Evolutionary conservation across 2,888 invertebrate species (phyloP).

Genomic region (Spicauda simplicius): DNA sequence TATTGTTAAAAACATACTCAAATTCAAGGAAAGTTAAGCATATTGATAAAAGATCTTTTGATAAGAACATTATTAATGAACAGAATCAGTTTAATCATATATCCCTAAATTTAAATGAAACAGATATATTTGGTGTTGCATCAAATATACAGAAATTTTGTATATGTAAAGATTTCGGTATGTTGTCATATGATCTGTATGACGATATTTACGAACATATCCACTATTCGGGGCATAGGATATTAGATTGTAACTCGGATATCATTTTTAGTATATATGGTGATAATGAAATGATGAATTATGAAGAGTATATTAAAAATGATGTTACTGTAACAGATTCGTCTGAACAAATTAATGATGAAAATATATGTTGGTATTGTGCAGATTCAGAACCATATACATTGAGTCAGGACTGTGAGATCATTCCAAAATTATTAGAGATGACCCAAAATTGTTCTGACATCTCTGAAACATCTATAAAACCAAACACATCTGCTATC

Average conservation of each 20-base stretch:
- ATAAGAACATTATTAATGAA: background rate
- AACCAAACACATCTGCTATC: too few relatives aligned
- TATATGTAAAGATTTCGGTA: conserved; percentile 70
- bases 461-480: too few relatives aligned
- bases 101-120: background rate
- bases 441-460: too few relatives aligned
- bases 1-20: conserved; percentile 56
- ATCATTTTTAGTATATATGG: conserved; percentile 62
- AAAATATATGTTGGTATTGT: conserved; percentile 30
- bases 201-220: conserved; percentile 62
- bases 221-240: conserved; percentile 60
- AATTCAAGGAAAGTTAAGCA: conserved; percentile 43
- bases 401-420: conserved; percentile 14
- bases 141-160: conserved; percentile 52
- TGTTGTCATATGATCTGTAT: conserved; percentile 52
- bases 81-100: background rate
- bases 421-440: too few relatives aligned
- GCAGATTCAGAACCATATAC: conserved; percentile 5
- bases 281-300: conserved; percentile 44
- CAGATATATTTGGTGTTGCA: background rate
- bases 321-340: conserved; percentile 4
- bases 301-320: conserved; percentile 7
- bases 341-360: conserved; percentile 16
- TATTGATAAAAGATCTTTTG: background rate
- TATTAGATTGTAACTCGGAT: conserved; percentile 49